A percentile compares a stretch with the other conserved stretches of the same genome.
These are phyloP conservation scores for Psittacula derbiana DNA, from an alignment of 2,797 vertebrate species.

Conservation along the genomic window DNA sequence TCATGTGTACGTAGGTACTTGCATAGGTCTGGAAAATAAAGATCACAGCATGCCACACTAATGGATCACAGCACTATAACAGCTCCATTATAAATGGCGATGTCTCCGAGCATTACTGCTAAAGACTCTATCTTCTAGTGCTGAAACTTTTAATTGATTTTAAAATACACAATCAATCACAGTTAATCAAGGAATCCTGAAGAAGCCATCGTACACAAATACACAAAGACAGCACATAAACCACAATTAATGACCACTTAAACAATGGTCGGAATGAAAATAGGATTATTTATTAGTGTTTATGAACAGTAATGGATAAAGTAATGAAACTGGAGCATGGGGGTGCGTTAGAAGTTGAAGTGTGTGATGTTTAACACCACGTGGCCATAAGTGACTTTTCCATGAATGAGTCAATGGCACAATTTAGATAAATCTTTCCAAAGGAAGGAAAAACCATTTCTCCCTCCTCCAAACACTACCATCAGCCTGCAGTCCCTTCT, in stretches of 20 bases:
- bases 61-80: conserved; percentile 14
- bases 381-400: background rate
- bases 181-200: conserved; percentile 63
- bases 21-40: conserved; percentile 1
- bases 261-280: conserved; percentile 46
- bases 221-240: conserved; percentile 58
- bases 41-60: background rate
- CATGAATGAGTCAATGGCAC: background rate
- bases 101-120: conserved; percentile 37
- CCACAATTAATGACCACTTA: conserved; percentile 64
- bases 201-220: conserved; percentile 54
- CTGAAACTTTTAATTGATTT: conserved; percentile 70
- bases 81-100: conserved; percentile 15
- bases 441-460: background rate
- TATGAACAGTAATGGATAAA: conserved; percentile 33
- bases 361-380: background rate
- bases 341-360: background rate
- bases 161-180: conserved; percentile 63
- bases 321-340: background rate
- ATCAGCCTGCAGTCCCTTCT: background rate
- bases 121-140: conserved; percentile 52
- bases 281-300: conserved; percentile 57
- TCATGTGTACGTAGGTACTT: accelerated
- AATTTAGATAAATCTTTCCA: background rate
- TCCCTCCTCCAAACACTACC: background rate